Base-by-base conservation (phyloP, 2,888 invertebrate species). In the Drosophila parthenogenetica region DNA sequence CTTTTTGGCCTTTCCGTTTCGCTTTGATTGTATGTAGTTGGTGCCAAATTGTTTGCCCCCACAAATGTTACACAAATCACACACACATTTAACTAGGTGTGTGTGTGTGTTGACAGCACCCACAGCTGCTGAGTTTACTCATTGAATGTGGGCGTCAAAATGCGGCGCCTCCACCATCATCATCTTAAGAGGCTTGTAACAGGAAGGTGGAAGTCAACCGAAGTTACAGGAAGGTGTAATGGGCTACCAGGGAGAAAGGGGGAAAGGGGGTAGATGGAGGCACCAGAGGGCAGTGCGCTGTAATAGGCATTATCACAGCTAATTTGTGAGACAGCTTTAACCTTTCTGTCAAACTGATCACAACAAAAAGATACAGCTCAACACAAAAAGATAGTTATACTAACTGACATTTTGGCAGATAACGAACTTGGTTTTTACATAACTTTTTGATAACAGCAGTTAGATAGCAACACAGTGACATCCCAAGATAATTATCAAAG, bases 11-110 rank as follows among this genome's bases (percentile, higher is more conserved):
- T 83, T 83, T 86, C 87, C 87, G 84, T 68, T 81, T 39, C 61
- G 61, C 54, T 60, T 77, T 80, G 69, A 74, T 69, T 79, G 57
- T 70, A 35, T 64, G 62, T 70, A 63, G 73, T 79, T 83, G 67
- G 65, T 81, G 68, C 83, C 86, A 83, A 83, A 83, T 77, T 77
- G 66, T 64, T 83, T 86, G 81, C 87, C 86, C 83, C 83, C 86
- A 79, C 82, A 80, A 82, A 80, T 76, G 69, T 72, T 71, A 63
- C 63, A 69, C 40, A 72, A 70, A 63, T 49, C 61, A 46, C 63
- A 69, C 57, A 22, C 14, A 22, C 32, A 57, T 48, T 54, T 19
- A 32, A 40, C 40, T 50, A 35, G 11, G 40, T 55, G 45, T 63
- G 59, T 51, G 54, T 64, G 17, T 48, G 32, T 40, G 67, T 67